phyloP scores from a whole-genome alignment of 2,888 invertebrate species.

The Coleophora deauratella region DNA sequence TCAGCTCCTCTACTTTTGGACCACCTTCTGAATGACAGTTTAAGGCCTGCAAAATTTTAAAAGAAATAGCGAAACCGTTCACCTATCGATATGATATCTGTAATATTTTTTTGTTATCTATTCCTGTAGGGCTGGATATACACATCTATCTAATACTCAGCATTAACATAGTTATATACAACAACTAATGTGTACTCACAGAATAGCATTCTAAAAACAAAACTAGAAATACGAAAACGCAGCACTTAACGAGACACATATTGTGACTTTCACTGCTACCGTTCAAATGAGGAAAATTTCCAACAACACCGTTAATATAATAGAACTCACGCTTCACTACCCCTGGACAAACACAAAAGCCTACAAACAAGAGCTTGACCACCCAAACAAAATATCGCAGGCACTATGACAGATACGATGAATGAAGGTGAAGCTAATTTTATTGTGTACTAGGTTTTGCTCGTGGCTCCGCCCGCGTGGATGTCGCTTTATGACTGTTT shows the following conservation, averaged over 20 bases:
- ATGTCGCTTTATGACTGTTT: no score
- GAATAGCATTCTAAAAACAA: slow-evolving; percentile 26
- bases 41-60: slow-evolving; percentile 44
- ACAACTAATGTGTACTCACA: slow-evolving; percentile 37
- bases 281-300: slow-evolving; percentile 24
- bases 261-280: slow-evolving; percentile 24
- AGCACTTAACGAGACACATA: slow-evolving; percentile 33
- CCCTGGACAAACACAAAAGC: slow-evolving; percentile 14
- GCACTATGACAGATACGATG: background rate
- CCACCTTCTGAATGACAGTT: slow-evolving; percentile 76
- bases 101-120: no score
- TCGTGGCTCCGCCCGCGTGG: no score
- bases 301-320: slow-evolving; percentile 29
- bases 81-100: no score
- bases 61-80: no score
- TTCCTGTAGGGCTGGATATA: no score
- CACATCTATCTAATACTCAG: no score
- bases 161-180: no score
- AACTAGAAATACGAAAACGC: slow-evolving; percentile 30
- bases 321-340: slow-evolving; percentile 35
- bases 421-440: background rate
- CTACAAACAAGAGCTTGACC: background rate
- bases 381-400: background rate
- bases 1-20: slow-evolving; percentile 73
- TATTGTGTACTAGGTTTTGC: no score